Evolutionary conservation across 35 echinoderm and acorn worm genomes (phyloP).

Genomic region (Ptychodera flava): DNA sequence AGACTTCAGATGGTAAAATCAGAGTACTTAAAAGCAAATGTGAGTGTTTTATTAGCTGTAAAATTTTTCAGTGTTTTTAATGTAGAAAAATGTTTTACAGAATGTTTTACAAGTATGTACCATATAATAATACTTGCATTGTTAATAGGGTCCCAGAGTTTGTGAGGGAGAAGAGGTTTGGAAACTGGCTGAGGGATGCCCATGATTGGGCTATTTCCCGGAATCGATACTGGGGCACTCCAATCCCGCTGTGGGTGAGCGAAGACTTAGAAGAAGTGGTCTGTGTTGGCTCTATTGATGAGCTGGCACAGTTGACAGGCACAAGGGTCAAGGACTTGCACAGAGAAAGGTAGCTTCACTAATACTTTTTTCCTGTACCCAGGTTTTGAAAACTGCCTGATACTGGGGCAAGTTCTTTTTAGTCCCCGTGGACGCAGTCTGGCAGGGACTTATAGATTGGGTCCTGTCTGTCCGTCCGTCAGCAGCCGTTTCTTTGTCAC

Average conservation of each 20-base stretch:
- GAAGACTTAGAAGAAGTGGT: constrained; percentile 91
- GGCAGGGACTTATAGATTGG: too few species aligned
- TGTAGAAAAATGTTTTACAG: too few species aligned
- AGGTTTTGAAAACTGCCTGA: not conserved
- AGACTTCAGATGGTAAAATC: too few species aligned
- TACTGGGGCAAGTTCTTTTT: not conserved
- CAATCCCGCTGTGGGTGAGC: constrained; percentile 90
- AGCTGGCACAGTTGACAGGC: constrained; percentile 70
- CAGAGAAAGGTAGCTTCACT: constrained; percentile 58
- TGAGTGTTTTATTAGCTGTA: too few species aligned
- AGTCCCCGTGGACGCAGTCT: too few species aligned
- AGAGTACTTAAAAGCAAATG: too few species aligned
- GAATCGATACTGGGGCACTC: constrained; percentile 82
- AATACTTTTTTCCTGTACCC: not conserved
- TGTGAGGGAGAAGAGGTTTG: constrained; percentile 92
- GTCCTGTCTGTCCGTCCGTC: too few species aligned
- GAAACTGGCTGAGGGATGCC: constrained; percentile 84
- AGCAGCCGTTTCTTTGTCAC: too few species aligned
- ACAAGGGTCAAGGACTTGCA: constrained; percentile 64
- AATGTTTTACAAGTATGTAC: not conserved
- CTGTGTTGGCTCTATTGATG: constrained; percentile 75
- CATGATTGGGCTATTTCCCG: constrained; percentile 91
- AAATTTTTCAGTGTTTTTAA: too few species aligned
- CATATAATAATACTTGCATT: not conserved
- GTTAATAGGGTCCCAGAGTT: constrained; percentile 83